Conservation (phyloP, 2,113 vertebrate genomes). For the Epinephelus fuscoguttatus region DNA sequence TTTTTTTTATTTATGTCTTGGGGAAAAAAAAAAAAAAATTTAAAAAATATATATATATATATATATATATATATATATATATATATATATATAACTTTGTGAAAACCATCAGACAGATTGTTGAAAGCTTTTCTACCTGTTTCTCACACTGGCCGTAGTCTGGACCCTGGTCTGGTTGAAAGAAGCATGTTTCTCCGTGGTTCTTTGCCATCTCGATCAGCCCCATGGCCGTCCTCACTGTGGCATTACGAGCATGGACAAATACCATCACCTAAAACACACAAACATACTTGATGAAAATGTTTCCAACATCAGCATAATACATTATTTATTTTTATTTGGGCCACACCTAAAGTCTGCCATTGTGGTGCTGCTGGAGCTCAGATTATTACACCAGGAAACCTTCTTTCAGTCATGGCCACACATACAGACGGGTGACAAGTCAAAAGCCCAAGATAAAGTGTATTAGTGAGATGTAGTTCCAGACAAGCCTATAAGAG, state of each 20-base stretch:
- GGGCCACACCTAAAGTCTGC: background rate
- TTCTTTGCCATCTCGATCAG: constrained; percentile 98
- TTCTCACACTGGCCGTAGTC: constrained; percentile 97
- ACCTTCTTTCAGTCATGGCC: background rate
- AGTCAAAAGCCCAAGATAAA: background rate
- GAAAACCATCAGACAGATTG: no score
- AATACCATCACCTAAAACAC: constrained; percentile 96
- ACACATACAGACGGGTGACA: background rate
- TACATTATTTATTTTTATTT: background rate
- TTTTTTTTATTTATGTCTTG: no score
- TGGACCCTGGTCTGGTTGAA: constrained; percentile 89
- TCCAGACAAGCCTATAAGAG: no score
- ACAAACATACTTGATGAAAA: background rate
- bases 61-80: no score
- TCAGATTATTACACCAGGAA: background rate
- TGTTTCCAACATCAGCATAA: background rate
- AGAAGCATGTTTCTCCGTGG: constrained; percentile 89
- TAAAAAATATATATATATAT: no score
- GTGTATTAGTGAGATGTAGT: no score
- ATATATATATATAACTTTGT: no score
- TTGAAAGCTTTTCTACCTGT: constrained; percentile 84
- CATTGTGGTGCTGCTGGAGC: background rate
- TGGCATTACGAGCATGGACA: constrained; percentile 97
- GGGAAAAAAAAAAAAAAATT: no score
- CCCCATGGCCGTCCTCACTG: constrained; percentile 94